Conservation (phyloP, 1,140 invertebrate species). For the Drosophila littoralis region DNA sequence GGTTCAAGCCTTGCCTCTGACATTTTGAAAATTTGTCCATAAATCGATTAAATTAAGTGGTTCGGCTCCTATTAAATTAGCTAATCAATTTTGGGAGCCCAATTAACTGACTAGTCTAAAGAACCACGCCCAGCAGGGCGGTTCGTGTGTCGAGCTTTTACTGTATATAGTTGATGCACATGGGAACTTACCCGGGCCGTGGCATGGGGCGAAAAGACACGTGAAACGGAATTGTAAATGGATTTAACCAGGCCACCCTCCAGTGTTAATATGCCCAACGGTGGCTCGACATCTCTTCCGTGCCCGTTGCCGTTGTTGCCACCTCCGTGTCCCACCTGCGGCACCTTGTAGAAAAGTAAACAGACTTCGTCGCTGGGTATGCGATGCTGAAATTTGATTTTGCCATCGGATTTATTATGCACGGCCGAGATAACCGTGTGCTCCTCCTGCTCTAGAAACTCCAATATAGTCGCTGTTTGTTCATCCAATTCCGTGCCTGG, state of each 20-base stretch:
- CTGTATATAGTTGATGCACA: slow-evolving; percentile 16
- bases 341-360: slow-evolving; percentile 84
- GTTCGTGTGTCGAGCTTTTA: not conserved
- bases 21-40: too few species aligned
- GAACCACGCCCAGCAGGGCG: not conserved
- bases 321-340: slow-evolving; percentile 61
- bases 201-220: slow-evolving; percentile 81
- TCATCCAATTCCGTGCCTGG: slow-evolving; percentile 71
- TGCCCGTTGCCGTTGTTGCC: slow-evolving; percentile 5
- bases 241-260: slow-evolving; percentile 84
- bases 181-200: slow-evolving; percentile 69
- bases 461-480: slow-evolving; percentile 75
- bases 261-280: slow-evolving; percentile 83
- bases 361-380: slow-evolving; percentile 83
- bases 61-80: too few species aligned
- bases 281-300: slow-evolving; percentile 41
- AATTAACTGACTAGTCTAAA: too few species aligned
- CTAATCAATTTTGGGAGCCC: too few species aligned
- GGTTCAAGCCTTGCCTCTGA: too few species aligned
- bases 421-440: slow-evolving; percentile 81
- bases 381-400: slow-evolving; percentile 83
- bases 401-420: slow-evolving; percentile 77
- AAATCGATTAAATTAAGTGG: too few species aligned
- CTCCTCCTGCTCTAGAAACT: slow-evolving; percentile 84
- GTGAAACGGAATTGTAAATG: slow-evolving; percentile 84